A percentile compares a stretch with the other conserved stretches of the same genome.
phyloP scores from a whole-genome alignment of 2,113 vertebrate genomes.

The Theristicus caerulescens region DNA sequence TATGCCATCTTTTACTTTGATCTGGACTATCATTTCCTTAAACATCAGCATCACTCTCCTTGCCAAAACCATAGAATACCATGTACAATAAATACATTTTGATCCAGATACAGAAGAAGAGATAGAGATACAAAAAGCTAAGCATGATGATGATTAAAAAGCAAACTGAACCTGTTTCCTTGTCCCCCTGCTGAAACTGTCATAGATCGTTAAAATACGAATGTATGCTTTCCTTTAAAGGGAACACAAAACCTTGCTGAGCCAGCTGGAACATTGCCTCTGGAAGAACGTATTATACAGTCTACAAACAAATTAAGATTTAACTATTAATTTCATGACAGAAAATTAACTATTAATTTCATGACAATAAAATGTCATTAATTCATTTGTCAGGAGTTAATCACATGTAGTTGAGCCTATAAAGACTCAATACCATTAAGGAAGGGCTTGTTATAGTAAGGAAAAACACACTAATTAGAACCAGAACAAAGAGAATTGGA shows the following conservation, averaged over 20 bases:
- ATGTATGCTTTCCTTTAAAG: background rate
- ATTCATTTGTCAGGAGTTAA: background rate
- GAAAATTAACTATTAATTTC: background rate
- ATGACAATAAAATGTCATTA: no score
- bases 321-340: background rate
- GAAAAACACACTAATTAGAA: background rate
- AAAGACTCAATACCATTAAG: background rate
- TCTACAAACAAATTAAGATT: background rate
- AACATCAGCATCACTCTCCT: background rate
- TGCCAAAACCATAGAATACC: background rate
- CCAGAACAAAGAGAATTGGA: background rate
- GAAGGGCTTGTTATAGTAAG: background rate
- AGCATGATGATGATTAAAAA: background rate
- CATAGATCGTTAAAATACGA: background rate
- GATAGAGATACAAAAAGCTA: background rate
- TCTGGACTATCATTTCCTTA: background rate
- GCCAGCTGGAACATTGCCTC: background rate
- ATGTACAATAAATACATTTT: background rate
- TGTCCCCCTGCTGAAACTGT: background rate
- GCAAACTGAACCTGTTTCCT: background rate
- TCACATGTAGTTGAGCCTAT: background rate
- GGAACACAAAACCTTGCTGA: background rate
- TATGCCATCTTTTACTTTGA: background rate
- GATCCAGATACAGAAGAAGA: background rate
- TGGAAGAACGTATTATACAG: background rate